Base-by-base conservation (phyloP, 2,113 vertebrate genomes). In the Microtus ochrogaster region DNA sequence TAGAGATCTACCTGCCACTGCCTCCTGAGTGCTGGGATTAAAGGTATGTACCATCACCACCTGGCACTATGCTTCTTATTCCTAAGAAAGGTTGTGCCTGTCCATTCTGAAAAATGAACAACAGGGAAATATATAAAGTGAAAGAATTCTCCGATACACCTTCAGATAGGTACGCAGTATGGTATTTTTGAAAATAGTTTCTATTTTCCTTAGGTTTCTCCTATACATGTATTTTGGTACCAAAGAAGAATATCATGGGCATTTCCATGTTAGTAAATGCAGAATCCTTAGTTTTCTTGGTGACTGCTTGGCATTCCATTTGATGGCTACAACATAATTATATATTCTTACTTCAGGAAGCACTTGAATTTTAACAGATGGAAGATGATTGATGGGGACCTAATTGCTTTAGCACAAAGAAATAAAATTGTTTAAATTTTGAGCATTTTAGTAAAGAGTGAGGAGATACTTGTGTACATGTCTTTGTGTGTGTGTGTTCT, bases 21-120 rank as follows among this genome's bases (percentile, higher is more conserved):
- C 70, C 70, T 39, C 70, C 70, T 39, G 36, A 73, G n/a, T n/a
- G 19, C 17, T 72, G 70, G 36, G 36, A n/a, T 72, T 72, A n/a
- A 72, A n/a, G 36, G 36, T 39, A 3, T 72, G 36, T 3, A 21
- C 17, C 36, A 72, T 7, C n/a, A 72, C 70, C 19, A 72, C 17
- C 36, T 72, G 70, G 36, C 36, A 70, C 72, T 93, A 49, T 88
- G 76, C 52, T 96, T 89, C 28, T 93, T 94, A 83, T 79, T 94
- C 30, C 68, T 84, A 77, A 85, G 36, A 70, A 85, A 90, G 33
- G 17, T 65, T 74, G 7, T 84, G 55, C 36, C 76, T 81, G 41
- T 72, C 28, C 9, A 85, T 91, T 88, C 10, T 72, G 82, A 94
- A 65, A 94, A 86, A 85, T 87, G 66, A 97, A 94, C 39, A 87